A percentile compares a stretch with the other conserved stretches of the same genome.
phyloP scores from a whole-genome alignment of 2,888 invertebrate species.

The Biston betularia region DNA sequence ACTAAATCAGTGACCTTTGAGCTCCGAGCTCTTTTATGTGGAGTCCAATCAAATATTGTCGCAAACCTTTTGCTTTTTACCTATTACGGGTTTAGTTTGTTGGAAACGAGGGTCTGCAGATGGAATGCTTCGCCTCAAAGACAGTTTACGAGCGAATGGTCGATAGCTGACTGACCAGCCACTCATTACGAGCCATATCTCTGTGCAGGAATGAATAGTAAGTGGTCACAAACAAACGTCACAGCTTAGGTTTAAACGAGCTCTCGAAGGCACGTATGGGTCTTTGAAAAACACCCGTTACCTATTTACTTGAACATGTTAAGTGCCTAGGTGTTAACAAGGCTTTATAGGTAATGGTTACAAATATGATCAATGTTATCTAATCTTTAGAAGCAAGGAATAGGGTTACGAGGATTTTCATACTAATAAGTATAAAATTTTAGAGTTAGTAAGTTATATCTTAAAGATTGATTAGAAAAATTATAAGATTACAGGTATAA shows the following conservation, averaged over 20 bases:
- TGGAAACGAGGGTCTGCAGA: constrained; percentile 69
- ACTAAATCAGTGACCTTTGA: constrained; percentile 71
- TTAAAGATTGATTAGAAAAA: background rate
- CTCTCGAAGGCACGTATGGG: constrained; percentile 73
- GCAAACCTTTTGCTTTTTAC: constrained; percentile 52
- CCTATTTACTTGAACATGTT: constrained; percentile 27
- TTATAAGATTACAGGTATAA: background rate
- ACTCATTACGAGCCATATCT: constrained; percentile 82
- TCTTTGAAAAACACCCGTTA: constrained; percentile 41
- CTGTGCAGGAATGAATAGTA: constrained; percentile 81
- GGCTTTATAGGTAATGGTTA: constrained; percentile 17
- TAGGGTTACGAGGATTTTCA: background rate
- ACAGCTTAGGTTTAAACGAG: constrained; percentile 72
- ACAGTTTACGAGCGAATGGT: constrained; percentile 80
- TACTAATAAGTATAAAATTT: background rate
- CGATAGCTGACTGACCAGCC: constrained; percentile 76
- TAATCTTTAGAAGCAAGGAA: constrained; percentile 2
- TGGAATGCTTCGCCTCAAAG: constrained; percentile 76
- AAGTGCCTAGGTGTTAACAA: constrained; percentile 25
- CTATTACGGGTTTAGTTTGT: constrained; percentile 59
- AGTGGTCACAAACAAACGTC: constrained; percentile 75
- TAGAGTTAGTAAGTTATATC: background rate
- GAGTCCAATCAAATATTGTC: constrained; percentile 58
- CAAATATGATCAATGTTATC: constrained; percentile 5
- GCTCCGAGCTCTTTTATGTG: constrained; percentile 56